Base-by-base conservation (phyloP, 1,140 invertebrate genomes). In the Brachionus angularis region DNA sequence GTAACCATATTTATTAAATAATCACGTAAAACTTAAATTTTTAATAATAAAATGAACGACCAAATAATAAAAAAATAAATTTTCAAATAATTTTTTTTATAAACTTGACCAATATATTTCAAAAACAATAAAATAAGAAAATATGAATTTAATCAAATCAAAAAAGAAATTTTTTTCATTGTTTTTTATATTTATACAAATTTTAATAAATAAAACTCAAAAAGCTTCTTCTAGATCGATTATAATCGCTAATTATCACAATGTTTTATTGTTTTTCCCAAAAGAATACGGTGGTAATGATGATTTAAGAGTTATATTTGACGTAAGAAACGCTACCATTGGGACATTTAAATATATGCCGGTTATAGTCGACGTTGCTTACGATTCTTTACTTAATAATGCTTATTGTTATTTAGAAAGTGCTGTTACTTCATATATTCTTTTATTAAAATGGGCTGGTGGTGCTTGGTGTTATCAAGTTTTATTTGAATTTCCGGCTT, bases 231-330 rank as follows among this genome's bases (percentile, higher is more conserved):
- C 42, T 33, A 46, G 36, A 67, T 67, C 62, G 2, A 47, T 67
- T 5, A 47, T 67, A 47, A 67, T 67, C 25, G 62, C 62, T 29
- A 67, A 67, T 31, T 67, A 67, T 5, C 62, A 67, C 62, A 67
- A 67, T 36, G 62, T 67, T 16, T 23, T 67, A 25, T 18, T 67
- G 4, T 67, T 31, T 25, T 67, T 67, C 47, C 62, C 62, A 18
- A 29, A 34, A 12, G 62, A 67, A 67, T 67, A 67, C 23, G 62
- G 62, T 29, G 62, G 62, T 34, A 67, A 67, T 25, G 62, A 67
- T 5, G 62, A 67, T 34, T 16, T 67, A 10, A 16, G 62, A 21
- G 62, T 67, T 12, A 47, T 67, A 47, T 67, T 67, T n/a, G 62
- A 67, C 23, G 16, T 47, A 1, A 39, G 62, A 0, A 67, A 67